phyloP scores from a whole-genome alignment of 2,797 vertebrate species.

The Poeciliopsis gracilis region DNA sequence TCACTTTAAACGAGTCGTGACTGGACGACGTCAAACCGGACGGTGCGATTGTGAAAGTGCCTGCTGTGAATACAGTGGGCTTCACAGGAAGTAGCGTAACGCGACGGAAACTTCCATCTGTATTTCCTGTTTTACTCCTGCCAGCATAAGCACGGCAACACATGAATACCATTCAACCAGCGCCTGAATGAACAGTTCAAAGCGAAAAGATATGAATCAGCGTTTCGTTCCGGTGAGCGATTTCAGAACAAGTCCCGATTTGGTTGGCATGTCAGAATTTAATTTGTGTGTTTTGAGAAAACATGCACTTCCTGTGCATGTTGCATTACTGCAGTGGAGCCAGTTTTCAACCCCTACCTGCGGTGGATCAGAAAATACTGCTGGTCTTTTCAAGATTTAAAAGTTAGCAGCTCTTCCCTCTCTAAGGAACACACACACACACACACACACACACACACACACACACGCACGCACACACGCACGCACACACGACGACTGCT shows the following conservation, averaged over 20 bases:
- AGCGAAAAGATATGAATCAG: constrained; percentile 13
- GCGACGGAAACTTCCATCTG: constrained; percentile 38
- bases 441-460: too few species aligned
- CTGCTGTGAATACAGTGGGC: constrained; percentile 42
- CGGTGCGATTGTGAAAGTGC: neutral
- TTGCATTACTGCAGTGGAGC: neutral
- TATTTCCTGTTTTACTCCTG: constrained; percentile 53
- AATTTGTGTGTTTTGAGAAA: constrained; percentile 11
- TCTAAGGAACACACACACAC: neutral
- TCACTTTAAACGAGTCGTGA: constrained; percentile 2
- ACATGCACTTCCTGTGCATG: constrained; percentile 39
- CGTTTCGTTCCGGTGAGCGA: neutral
- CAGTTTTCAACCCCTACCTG: neutral
- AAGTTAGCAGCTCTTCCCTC: neutral
- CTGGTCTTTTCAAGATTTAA: neutral
- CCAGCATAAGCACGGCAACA: constrained; percentile 20
- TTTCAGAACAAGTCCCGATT: neutral
- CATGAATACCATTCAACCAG: constrained; percentile 5
- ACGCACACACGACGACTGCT: neutral
- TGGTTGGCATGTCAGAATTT: constrained; percentile 4
- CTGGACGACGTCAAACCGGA: constrained; percentile 2
- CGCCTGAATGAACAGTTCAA: constrained; percentile 21
- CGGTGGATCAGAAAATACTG: neutral
- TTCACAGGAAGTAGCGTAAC: constrained; percentile 53
- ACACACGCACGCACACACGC: too few species aligned